These are phyloP conservation scores for Anoura caudifer DNA, from an alignment of 2,113 vertebrate genomes.

Conservation along the genomic window DNA sequence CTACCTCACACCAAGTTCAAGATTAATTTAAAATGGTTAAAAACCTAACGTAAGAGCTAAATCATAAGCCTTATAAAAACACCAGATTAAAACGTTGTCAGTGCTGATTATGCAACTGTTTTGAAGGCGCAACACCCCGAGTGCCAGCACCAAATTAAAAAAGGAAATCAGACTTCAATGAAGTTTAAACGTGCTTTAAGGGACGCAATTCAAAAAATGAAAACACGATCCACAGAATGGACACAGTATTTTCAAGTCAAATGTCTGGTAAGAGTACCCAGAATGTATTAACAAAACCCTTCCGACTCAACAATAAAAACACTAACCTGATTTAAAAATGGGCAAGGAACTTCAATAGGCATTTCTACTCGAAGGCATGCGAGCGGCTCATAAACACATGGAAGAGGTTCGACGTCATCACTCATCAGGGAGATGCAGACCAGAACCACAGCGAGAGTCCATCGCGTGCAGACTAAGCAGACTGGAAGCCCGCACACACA, in stretches of 20 bases:
- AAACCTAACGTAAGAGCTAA: not conserved
- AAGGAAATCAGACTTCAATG: not conserved
- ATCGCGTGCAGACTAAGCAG: not conserved
- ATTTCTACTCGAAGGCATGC: not conserved
- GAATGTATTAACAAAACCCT: not conserved
- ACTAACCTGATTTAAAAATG: not conserved
- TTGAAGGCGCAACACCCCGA: not conserved
- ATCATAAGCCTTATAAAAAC: not conserved
- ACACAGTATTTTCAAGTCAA: not conserved
- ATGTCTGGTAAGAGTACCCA: not conserved
- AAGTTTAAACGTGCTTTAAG: not conserved
- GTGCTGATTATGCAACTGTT: not conserved
- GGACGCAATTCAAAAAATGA: not conserved
- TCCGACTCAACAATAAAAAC: not conserved
- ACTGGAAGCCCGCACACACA: not conserved
- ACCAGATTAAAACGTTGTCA: not conserved
- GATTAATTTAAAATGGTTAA: not conserved
- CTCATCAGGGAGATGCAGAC: not conserved
- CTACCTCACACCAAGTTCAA: not conserved
- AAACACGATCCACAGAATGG: not conserved
- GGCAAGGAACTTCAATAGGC: not conserved
- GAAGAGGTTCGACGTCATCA: not conserved
- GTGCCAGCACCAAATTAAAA: not conserved
- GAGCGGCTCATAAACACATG: not conserved
- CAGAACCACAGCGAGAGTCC: not conserved